These are phyloP conservation scores for Oryzias dopingdopingensis DNA, from an alignment of 2,797 vertebrate genomes.

Conservation along the genomic window DNA sequence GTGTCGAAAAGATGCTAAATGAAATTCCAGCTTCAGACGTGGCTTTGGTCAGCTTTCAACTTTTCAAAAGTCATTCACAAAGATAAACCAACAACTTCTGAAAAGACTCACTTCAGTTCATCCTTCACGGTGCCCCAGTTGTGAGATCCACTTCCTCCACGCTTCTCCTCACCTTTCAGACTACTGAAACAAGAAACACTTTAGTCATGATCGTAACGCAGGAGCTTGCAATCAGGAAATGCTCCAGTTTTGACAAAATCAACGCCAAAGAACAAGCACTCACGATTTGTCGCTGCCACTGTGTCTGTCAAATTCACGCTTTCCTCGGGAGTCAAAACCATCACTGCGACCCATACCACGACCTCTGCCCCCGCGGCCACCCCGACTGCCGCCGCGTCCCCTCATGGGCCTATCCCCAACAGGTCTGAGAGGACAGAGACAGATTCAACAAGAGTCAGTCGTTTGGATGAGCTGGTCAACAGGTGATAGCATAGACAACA, in stretches of 20 bases:
- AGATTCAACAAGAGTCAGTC: too few species aligned
- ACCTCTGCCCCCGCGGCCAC: conserved; percentile 82
- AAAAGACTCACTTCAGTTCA: conserved; percentile 88
- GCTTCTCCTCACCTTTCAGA: conserved; percentile 96
- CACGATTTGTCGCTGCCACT: conserved; percentile 98
- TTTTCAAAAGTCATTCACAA: too few species aligned
- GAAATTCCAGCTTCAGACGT: too few species aligned
- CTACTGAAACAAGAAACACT: conserved; percentile 87
- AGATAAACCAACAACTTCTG: background rate
- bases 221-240: too few species aligned
- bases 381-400: conserved; percentile 86
- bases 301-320: conserved; percentile 97
- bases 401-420: conserved; percentile 79
- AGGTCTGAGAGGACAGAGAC: conserved; percentile 43
- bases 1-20: too few species aligned
- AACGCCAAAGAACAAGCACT: conserved; percentile 48
- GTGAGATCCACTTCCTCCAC: conserved; percentile 95
- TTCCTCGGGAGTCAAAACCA: conserved; percentile 95
- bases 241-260: too few species aligned
- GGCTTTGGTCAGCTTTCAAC: too few species aligned
- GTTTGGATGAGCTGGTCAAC: too few species aligned
- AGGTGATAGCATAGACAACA: too few species aligned
- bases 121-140: conserved; percentile 99
- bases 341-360: conserved; percentile 92
- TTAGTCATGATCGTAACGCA: conserved; percentile 1